Percentiles rank a stretch among this genome's conserved stretches.
These are phyloP conservation scores for Microchrysa polita DNA, from an alignment of 2,888 invertebrate genomes.

Conservation along the genomic window DNA sequence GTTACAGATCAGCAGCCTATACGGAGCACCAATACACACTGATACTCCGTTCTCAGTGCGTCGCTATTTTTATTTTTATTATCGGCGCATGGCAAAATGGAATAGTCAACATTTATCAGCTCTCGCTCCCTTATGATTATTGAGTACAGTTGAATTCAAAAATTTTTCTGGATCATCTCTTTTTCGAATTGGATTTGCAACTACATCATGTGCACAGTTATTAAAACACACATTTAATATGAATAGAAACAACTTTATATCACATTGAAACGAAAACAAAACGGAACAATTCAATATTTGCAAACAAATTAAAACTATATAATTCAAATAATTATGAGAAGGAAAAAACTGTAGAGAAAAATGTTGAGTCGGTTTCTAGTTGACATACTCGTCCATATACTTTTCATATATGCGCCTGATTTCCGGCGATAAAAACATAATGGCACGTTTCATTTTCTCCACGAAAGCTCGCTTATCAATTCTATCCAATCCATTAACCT, in stretches of 20 bases:
- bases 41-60: not conserved
- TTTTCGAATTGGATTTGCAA: no score
- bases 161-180: no score
- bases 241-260: no score
- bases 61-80: slow-evolving; percentile 32
- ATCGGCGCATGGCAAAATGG: slow-evolving; percentile 1
- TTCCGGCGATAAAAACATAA: not conserved
- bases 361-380: no score
- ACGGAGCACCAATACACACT: not conserved
- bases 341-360: not conserved
- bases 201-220: no score
- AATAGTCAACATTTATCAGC: not conserved
- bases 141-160: not conserved
- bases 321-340: not conserved
- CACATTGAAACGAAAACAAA: no score
- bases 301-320: no score
- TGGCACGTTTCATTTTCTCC: not conserved
- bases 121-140: not conserved
- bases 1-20: no score
- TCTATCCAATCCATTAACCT: not conserved
- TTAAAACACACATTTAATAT: no score
- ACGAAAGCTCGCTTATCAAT: not conserved
- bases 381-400: not conserved
- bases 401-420: not conserved
- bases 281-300: no score